Percentiles rank a stretch among this genome's conserved stretches.
These are phyloP conservation scores for Leptoclinus maculatus DNA, from an alignment of 2,797 vertebrate genomes.

Conservation along the genomic window DNA sequence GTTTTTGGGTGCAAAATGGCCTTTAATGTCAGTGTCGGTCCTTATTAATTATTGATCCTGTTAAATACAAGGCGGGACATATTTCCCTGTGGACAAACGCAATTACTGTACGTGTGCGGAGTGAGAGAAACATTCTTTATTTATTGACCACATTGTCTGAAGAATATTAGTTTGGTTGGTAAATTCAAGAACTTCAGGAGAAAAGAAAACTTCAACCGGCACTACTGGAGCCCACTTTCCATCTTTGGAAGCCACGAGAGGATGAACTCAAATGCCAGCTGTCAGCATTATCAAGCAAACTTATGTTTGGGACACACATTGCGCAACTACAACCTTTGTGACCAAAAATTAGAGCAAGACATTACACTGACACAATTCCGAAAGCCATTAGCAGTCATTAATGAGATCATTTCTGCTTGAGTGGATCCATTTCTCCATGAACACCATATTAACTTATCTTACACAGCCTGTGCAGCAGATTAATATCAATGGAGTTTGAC, in stretches of 20 bases:
- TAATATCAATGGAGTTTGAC: conserved; percentile 61
- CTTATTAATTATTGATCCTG: conserved; percentile 73
- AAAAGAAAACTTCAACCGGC: background rate
- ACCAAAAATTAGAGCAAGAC: conserved; percentile 4
- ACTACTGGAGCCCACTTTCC: background rate
- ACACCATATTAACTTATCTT: conserved; percentile 43
- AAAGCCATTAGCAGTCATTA: conserved; percentile 43
- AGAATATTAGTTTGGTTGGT: background rate
- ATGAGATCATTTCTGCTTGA: conserved; percentile 36
- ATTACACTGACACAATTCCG: conserved; percentile 5
- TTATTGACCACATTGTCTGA: conserved; percentile 30
- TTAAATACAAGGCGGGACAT: conserved; percentile 42
- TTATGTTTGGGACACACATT: background rate
- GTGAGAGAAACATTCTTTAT: conserved; percentile 40
- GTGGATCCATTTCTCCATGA: conserved; percentile 44
- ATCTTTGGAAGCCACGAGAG: background rate
- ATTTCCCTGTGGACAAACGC: conserved; percentile 61
- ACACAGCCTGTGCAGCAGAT: conserved; percentile 28
- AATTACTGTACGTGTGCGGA: conserved; percentile 55
- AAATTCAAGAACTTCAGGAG: background rate
- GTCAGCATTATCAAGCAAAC: background rate
- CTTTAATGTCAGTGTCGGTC: conserved; percentile 12
- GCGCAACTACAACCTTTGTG: background rate
- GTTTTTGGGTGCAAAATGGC: conserved; percentile 16
- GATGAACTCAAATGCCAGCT: background rate